Percentiles rank a stretch among this genome's conserved stretches.
Conservation (phyloP, 2,113 vertebrate species). For the Paradoxurus hermaphroditus region DNA sequence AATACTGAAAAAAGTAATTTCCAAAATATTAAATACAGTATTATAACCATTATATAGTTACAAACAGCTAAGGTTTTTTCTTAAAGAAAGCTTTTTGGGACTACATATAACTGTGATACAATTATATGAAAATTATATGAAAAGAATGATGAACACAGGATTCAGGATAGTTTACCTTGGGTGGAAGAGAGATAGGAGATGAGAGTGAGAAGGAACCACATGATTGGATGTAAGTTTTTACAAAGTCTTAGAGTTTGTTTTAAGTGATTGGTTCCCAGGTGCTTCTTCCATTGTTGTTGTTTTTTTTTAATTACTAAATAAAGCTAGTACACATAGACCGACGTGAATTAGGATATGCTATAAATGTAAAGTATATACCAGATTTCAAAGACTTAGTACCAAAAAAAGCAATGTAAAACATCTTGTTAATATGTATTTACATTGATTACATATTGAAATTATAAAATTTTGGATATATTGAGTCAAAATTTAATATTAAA, state of each 20-base stretch:
- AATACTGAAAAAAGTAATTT: not conserved
- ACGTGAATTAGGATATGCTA: not conserved
- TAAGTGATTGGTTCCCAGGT: not conserved
- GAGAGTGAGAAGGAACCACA: not conserved
- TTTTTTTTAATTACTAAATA: not conserved
- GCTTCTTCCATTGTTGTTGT: not conserved
- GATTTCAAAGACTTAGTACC: not conserved
- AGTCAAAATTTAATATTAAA: not conserved
- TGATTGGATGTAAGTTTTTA: not conserved
- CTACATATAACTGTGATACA: not conserved
- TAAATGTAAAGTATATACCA: not conserved
- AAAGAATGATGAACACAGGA: not conserved
- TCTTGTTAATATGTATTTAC: not conserved
- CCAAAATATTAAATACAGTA: not conserved
- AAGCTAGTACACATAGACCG: not conserved
- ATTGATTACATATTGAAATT: not conserved
- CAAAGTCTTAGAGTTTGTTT: conserved; percentile 5
- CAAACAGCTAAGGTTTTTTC: not conserved
- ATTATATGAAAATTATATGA: not conserved
- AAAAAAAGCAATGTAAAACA: not conserved
- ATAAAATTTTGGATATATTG: not conserved
- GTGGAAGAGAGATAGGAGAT: not conserved
- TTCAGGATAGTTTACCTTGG: not conserved
- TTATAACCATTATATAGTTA: not conserved
- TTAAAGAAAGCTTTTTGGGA: not conserved